Evolutionary conservation across 2,797 vertebrate genomes (phyloP).

Genomic region (Lepilemur septentrionalis): DNA sequence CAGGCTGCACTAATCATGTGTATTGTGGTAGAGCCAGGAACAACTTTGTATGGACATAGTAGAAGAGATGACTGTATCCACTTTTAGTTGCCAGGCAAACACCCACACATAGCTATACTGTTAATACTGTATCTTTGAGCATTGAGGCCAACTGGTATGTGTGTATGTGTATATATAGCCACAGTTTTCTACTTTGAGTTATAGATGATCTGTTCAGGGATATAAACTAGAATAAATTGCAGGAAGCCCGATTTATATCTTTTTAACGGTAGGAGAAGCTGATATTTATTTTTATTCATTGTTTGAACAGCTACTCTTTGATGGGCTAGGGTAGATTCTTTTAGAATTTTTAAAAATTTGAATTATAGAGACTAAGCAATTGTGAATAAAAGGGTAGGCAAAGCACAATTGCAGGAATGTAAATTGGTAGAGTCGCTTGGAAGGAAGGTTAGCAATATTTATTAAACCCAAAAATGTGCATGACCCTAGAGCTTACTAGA

Average conservation of each 20-base stretch:
- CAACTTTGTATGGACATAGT: slow-evolving; percentile 44
- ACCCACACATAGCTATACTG: not conserved
- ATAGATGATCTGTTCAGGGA: not conserved
- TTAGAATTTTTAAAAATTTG: slow-evolving; percentile 34
- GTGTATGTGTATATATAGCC: not conserved
- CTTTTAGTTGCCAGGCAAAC: slow-evolving; percentile 37
- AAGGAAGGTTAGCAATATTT: slow-evolving; percentile 41
- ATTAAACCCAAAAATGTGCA: slow-evolving; percentile 42
- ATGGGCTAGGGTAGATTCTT: not conserved
- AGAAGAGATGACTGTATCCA: slow-evolving; percentile 8
- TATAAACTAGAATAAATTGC: slow-evolving; percentile 12
- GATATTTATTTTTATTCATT: slow-evolving; percentile 33
- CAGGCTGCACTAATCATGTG: slow-evolving; percentile 40
- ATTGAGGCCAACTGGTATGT: slow-evolving; percentile 21
- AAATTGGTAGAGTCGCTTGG: slow-evolving; percentile 10
- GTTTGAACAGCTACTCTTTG: not conserved
- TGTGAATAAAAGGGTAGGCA: not conserved
- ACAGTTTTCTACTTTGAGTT: slow-evolving; percentile 52
- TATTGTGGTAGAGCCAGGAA: slow-evolving; percentile 55
- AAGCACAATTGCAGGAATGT: not conserved
- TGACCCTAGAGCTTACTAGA: not conserved
- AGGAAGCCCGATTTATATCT: not conserved
- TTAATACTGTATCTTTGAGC: slow-evolving; percentile 39
- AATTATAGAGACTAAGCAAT: slow-evolving; percentile 8
- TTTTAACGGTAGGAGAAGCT: not conserved